These are phyloP conservation scores for Rhaphigaster nebulosa DNA, from an alignment of 2,888 invertebrate species.

Conservation along the genomic window DNA sequence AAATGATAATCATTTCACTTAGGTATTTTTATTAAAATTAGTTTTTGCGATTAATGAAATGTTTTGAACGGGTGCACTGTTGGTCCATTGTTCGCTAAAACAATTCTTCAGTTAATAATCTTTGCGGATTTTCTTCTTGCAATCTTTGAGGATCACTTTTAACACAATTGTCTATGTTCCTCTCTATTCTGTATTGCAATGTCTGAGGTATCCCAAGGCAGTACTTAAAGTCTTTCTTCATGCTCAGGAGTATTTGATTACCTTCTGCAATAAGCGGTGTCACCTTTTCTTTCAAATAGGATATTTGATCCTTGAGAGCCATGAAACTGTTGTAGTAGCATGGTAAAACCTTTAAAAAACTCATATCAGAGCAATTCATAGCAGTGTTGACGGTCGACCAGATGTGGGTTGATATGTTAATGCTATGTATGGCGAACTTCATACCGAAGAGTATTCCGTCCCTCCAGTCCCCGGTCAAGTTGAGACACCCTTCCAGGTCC, in stretches of 20 bases:
- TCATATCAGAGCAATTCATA: background rate
- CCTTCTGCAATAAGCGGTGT: background rate
- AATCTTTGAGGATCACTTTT: background rate
- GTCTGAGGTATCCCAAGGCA: background rate
- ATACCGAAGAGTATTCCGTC: background rate
- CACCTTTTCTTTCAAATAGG: background rate
- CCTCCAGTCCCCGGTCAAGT: conserved; percentile 10
- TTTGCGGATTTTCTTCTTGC: background rate
- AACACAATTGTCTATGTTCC: background rate
- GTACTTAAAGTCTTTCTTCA: background rate
- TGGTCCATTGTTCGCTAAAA: background rate
- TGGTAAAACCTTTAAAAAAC: background rate
- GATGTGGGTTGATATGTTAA: background rate
- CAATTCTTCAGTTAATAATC: background rate
- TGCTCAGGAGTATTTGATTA: background rate
- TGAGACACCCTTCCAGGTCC: background rate
- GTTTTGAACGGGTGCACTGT: background rate
- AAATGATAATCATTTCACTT: background rate
- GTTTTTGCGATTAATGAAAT: background rate
- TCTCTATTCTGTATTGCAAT: background rate
- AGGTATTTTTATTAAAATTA: too few species aligned
- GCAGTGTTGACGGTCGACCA: background rate
- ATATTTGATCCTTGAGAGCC: background rate
- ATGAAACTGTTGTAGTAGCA: background rate
- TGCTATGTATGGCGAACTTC: background rate